Base-by-base conservation (phyloP, 2,113 vertebrate genomes). In the Ciconia maguari region DNA sequence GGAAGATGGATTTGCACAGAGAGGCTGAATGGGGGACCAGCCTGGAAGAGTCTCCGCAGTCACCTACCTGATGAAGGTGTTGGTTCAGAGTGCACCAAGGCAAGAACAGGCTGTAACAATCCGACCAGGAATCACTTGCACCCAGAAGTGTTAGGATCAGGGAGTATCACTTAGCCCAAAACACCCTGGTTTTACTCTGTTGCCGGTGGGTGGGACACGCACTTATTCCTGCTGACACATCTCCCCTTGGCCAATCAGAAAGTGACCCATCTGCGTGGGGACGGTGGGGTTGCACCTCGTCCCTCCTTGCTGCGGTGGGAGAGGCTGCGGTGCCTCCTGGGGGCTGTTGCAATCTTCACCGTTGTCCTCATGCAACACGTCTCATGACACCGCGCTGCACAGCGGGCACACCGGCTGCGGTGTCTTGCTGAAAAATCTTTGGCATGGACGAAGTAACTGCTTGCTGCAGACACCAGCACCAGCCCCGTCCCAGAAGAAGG, bases 391-490 rank as follows among this genome's bases (percentile, higher is more conserved):
- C 30, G 29, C 1, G 0, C 10, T 42, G 26, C n/a, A 38, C 54
- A 25, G 42, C 5, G 1, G 34, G 22, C 19, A 34, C 41, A 8
- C 0, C 0, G 22, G 42, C 54, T 51, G 41, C 0, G 1, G 29
- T 14, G 9, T 15, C 16, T 58, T 3, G 16, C 10, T 34, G 66
- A 38, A 41, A 32, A 54, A 11, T 18, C 26, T 26, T 65, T 34
- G 3, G 16, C 15, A 6, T 26, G n/a, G 51, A 48, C 16, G 10
- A 48, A 48, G 19, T 20, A 74, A 10, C 27, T n/a, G 19, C 25
- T 77, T 32, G 17, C 24, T 34, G 15, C 16, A 36, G 46, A 11
- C 15, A 68, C 19, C 36, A 74, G 17, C 16, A 51, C 38, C 38
- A 38, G 38, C 17, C 7, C 5, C 24, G 34, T 11, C 41, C 30